Percentiles rank a stretch among this genome's conserved stretches.
phyloP scores from a whole-genome alignment of 2,888 invertebrate species.

The Eucriotettix oculatus region DNA sequence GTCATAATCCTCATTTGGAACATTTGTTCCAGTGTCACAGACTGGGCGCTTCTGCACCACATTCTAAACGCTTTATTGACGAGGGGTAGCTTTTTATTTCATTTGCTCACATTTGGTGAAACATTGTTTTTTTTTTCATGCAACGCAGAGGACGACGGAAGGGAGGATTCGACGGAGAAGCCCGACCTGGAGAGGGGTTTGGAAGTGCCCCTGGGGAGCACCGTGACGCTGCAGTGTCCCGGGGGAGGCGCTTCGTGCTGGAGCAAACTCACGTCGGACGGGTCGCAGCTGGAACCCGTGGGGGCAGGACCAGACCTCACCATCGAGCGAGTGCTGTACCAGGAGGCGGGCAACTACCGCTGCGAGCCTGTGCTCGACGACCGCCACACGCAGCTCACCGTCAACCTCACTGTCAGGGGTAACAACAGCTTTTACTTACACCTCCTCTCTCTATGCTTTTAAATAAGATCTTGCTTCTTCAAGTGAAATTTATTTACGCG shows the following conservation, averaged over 20 bases:
- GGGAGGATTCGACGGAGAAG: slow-evolving; percentile 7
- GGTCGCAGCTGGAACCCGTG: slow-evolving; percentile 28
- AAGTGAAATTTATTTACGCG: too few species aligned
- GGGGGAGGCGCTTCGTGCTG: slow-evolving; percentile 21
- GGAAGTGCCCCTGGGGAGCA: slow-evolving; percentile 73
- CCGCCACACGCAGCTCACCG: slow-evolving; percentile 22
- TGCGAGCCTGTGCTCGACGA: slow-evolving; percentile 29
- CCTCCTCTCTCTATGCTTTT: too few species aligned
- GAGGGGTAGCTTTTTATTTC: too few species aligned
- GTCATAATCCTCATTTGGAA: too few species aligned
- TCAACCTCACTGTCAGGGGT: slow-evolving; percentile 32
- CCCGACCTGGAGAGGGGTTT: slow-evolving; percentile 9
- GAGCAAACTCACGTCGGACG: slow-evolving; percentile 24
- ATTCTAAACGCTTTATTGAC: too few species aligned
- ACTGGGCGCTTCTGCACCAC: too few species aligned
- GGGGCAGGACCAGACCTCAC: slow-evolving; percentile 40
- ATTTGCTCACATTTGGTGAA: background rate
- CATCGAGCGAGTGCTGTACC: slow-evolving; percentile 53
- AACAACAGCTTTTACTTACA: background rate
- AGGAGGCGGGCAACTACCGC: slow-evolving; percentile 59
- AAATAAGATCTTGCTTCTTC: too few species aligned
- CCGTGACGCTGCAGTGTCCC: slow-evolving; percentile 45
- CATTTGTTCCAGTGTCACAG: too few species aligned
- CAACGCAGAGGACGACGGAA: background rate
- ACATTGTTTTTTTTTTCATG: background rate